Conservation (phyloP, 2,888 invertebrate genomes). For the Cerceris rybyensis region DNA sequence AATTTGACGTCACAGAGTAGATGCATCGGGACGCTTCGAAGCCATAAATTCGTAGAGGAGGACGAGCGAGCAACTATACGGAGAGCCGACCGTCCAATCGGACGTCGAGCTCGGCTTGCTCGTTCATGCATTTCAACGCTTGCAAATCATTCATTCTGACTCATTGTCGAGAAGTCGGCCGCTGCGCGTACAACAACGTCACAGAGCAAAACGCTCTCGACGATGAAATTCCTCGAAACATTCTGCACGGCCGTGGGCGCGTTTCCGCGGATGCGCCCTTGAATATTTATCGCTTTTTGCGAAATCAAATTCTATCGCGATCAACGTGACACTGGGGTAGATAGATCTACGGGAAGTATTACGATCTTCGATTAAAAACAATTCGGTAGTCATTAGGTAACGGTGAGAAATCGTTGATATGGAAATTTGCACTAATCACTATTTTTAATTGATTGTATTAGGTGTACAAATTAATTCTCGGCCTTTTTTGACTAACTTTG, state of each 20-base stretch:
- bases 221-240: conserved; percentile 59
- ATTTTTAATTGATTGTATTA: too few species aligned
- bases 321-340: conserved; percentile 57
- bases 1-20: conserved; percentile 66
- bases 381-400: not conserved
- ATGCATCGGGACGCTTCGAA: conserved; percentile 67
- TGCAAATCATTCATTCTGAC: conserved; percentile 71
- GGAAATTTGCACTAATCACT: too few species aligned
- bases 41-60: conserved; percentile 65
- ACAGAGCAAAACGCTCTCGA: conserved; percentile 51
- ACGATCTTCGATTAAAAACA: conserved; percentile 44
- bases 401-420: too few species aligned
- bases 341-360: conserved; percentile 42
- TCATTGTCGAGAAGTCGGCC: conserved; percentile 67
- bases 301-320: conserved; percentile 63
- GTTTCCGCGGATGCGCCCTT: conserved; percentile 49
- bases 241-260: conserved; percentile 20
- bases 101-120: conserved; percentile 66
- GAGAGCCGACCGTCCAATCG: conserved; percentile 62
- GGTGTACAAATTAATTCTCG: too few species aligned
- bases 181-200: conserved; percentile 58
- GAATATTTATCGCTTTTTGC: conserved; percentile 68
- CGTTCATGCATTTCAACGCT: conserved; percentile 73
- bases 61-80: conserved; percentile 46
- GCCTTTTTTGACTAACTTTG: too few species aligned